Evolutionary conservation across 2,797 vertebrate genomes (phyloP).

Genomic region (Microhierax caerulescens): DNA sequence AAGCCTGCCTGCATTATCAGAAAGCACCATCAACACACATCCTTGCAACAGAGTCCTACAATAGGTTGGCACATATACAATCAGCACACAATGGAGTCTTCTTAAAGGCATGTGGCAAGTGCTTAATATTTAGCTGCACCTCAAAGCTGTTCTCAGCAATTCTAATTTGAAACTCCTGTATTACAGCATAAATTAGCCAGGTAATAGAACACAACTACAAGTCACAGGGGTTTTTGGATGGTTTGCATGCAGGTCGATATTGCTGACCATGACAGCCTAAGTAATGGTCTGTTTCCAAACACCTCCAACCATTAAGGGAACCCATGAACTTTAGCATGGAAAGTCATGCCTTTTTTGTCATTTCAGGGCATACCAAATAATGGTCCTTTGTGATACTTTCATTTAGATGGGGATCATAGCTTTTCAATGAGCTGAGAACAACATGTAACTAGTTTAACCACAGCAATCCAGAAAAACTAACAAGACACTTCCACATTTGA

Average conservation of each 20-base stretch:
- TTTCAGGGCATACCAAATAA: background rate
- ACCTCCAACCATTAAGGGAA: background rate
- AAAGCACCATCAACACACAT: background rate
- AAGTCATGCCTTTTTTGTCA: background rate
- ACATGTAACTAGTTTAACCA: background rate
- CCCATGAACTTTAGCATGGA: background rate
- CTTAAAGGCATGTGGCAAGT: background rate
- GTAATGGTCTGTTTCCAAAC: background rate
- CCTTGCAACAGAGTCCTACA: background rate
- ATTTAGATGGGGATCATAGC: background rate
- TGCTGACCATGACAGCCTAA: background rate
- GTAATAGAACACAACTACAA: background rate
- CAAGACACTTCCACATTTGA: background rate
- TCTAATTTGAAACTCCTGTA: background rate
- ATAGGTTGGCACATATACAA: background rate
- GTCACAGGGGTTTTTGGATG: background rate
- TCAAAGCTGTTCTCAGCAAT: background rate
- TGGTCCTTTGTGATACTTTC: background rate
- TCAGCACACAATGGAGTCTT: background rate
- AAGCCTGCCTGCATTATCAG: background rate
- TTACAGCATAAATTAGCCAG: background rate
- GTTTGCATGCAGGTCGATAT: background rate
- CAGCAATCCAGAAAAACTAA: background rate
- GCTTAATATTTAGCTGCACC: background rate
- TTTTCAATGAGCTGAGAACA: background rate